These are phyloP conservation scores for Sabatieria punctata DNA, from an alignment of 2,888 invertebrate species.

Conservation along the genomic window DNA sequence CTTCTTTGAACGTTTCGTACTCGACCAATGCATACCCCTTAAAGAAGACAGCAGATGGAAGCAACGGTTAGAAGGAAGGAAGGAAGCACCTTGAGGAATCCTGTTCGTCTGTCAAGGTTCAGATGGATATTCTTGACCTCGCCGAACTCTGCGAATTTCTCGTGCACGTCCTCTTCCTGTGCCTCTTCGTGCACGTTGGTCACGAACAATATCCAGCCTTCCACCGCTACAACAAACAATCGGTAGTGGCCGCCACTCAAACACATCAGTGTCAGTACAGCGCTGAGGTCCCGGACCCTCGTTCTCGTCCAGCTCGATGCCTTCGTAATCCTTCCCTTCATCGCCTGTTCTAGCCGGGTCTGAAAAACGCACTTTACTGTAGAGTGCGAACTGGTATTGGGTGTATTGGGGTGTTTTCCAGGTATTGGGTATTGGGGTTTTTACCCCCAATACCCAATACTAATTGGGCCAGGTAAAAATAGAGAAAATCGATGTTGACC, in stretches of 20 bases:
- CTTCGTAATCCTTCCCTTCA: constrained; percentile 9
- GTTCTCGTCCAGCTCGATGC: constrained; percentile 4
- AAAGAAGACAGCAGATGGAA: neutral
- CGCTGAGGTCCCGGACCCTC: constrained; percentile 11
- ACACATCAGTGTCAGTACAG: no score
- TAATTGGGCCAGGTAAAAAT: no score
- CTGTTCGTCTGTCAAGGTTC: constrained; percentile 89
- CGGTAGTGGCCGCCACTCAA: no score
- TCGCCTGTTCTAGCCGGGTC: no score
- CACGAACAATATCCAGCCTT: constrained; percentile 98
- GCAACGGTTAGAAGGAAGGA: constrained; percentile 1
- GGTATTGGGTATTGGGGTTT: no score
- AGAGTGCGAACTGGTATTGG: no score
- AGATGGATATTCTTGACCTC: constrained; percentile 93
- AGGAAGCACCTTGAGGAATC: constrained; percentile 57
- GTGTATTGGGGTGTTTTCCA: no score
- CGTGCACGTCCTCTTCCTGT: constrained; percentile 91
- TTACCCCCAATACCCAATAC: no score
- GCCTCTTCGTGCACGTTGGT: constrained; percentile 98
- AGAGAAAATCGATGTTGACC: no score
- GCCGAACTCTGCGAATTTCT: constrained; percentile 91
- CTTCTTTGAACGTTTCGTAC: constrained; percentile 92
- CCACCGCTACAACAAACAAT: constrained; percentile 62
- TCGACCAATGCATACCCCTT: constrained; percentile 90
- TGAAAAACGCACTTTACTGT: no score